These are phyloP conservation scores for Podarcis muralis DNA, from an alignment of 2,113 vertebrate genomes.

Conservation along the genomic window DNA sequence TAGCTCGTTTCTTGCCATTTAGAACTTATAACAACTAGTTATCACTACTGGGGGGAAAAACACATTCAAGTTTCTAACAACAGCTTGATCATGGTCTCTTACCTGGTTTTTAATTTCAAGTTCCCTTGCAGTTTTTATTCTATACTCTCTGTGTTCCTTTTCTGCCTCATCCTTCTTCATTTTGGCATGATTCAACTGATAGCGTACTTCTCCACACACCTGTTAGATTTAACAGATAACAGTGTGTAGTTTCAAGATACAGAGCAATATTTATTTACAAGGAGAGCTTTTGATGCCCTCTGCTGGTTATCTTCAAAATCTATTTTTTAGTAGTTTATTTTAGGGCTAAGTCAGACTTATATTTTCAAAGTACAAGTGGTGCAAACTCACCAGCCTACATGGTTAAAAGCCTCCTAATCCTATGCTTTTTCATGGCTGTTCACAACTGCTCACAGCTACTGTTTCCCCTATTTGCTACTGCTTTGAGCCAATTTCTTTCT, in stretches of 20 bases:
- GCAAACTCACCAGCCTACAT: neutral
- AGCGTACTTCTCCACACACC: conserved; percentile 89
- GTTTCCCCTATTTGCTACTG: neutral
- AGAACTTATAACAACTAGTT: conserved; percentile 66
- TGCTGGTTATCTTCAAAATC: conserved; percentile 60
- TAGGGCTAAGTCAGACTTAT: neutral
- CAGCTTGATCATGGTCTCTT: conserved; percentile 68
- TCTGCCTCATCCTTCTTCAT: conserved; percentile 92
- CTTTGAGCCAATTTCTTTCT: neutral
- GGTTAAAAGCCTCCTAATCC: neutral
- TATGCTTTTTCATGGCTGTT: neutral
- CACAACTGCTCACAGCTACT: neutral
- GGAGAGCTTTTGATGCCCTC: conserved; percentile 80
- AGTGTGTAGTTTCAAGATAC: conserved; percentile 62
- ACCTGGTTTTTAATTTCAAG: conserved; percentile 90
- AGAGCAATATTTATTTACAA: conserved; percentile 47
- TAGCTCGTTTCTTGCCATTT: conserved; percentile 64
- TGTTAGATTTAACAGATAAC: conserved; percentile 77
- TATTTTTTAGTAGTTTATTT: neutral
- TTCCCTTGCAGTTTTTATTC: conserved; percentile 81
- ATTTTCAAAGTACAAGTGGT: neutral
- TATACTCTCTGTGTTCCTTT: conserved; percentile 87
- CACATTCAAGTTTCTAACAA: conserved; percentile 56
- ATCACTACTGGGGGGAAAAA: conserved; percentile 58
- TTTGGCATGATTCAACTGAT: conserved; percentile 86